phyloP scores from a whole-genome alignment of 2,113 vertebrate species.

The Cairina moschata region DNA sequence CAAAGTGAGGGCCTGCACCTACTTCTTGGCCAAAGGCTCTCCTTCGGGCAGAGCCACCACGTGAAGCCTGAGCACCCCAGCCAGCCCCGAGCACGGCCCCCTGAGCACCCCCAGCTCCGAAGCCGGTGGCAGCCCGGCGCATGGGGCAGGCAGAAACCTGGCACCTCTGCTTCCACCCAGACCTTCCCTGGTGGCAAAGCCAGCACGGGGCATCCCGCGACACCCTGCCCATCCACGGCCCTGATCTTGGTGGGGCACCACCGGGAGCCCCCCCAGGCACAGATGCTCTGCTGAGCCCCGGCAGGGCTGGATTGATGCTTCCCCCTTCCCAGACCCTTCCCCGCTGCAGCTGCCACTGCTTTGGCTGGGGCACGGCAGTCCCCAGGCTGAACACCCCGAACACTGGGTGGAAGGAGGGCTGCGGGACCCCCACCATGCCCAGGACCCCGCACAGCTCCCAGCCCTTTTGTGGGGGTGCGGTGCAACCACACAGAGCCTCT shows the following conservation, averaged over 20 bases:
- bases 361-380: not conserved
- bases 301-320: not conserved
- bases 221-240: too few relatives aligned
- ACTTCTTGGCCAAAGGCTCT: not conserved
- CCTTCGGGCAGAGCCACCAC: not conserved
- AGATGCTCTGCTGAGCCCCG: not conserved
- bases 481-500: rapidly evolving
- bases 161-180: not conserved
- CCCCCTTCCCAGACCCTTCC: not conserved
- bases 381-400: not conserved
- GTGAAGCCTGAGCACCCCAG: not conserved
- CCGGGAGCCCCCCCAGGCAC: not conserved
- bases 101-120: not conserved
- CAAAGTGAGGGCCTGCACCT: not conserved
- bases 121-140: not conserved
- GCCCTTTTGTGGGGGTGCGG: not conserved
- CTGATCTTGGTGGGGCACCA: not conserved
- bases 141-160: not conserved
- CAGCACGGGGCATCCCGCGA: not conserved
- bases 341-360: not conserved
- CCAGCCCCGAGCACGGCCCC: not conserved
- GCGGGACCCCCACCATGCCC: not conserved
- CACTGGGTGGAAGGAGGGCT: too few relatives aligned
- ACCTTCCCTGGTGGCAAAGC: not conserved
- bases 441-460: not conserved